These are phyloP conservation scores for Mactra quadrangularis DNA, from an alignment of 1,140 invertebrate species.

Conservation along the genomic window DNA sequence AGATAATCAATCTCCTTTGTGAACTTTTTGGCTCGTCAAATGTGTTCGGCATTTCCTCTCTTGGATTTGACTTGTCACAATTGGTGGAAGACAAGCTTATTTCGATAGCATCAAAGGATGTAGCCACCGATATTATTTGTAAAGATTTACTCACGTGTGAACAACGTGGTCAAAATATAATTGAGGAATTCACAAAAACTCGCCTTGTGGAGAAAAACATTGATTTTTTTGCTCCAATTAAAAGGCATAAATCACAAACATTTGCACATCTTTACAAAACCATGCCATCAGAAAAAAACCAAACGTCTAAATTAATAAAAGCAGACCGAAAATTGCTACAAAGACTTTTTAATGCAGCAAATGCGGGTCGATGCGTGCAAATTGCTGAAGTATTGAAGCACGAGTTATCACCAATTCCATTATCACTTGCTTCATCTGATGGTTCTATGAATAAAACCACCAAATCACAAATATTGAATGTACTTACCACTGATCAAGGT, in stretches of 20 bases:
- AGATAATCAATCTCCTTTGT: neutral
- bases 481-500: slow-evolving; percentile 12
- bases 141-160: too few species aligned
- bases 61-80: neutral
- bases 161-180: too few species aligned
- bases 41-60: neutral
- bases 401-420: neutral
- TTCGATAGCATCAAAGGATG: neutral
- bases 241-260: neutral
- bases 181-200: too few species aligned
- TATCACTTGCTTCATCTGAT: neutral
- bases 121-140: neutral
- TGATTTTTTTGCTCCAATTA: neutral
- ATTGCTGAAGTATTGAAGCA: slow-evolving; percentile 16
- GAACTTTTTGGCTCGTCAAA: neutral
- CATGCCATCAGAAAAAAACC: neutral
- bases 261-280: slow-evolving; percentile 3
- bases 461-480: neutral
- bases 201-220: neutral
- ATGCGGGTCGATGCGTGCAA: neutral
- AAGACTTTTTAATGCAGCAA: slow-evolving; percentile 29
- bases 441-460: slow-evolving; percentile 8
- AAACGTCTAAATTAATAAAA: neutral
- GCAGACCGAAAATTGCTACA: slow-evolving; percentile 29
- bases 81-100: neutral